Conservation (phyloP, 1,140 invertebrate genomes). For the Octopus sinensis region DNA sequence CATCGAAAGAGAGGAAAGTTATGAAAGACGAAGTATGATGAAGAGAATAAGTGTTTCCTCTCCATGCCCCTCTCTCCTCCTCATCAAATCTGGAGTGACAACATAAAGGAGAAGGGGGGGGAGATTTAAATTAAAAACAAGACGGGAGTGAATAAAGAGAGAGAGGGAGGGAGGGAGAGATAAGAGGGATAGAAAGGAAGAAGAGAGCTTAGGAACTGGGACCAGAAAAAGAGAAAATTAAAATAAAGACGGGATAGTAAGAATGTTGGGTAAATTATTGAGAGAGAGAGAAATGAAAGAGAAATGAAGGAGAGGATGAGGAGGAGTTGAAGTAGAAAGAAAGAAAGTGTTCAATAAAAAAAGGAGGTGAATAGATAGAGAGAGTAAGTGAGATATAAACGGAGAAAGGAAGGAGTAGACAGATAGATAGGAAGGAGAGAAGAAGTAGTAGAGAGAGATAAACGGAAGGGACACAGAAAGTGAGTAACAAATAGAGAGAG, state of each 20-base stretch:
- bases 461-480: not conserved
- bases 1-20: too few species aligned
- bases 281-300: not conserved
- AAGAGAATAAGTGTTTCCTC: too few species aligned
- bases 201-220: not conserved
- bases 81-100: not conserved
- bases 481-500: not conserved
- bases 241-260: not conserved
- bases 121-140: not conserved
- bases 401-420: not conserved
- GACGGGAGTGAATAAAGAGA: not conserved
- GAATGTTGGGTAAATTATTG: not conserved
- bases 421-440: not conserved
- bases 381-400: not conserved
- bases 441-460: not conserved
- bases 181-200: not conserved
- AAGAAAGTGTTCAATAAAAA: not conserved
- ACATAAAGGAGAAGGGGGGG: not conserved
- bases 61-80: too few species aligned
- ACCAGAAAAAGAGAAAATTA: not conserved
- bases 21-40: too few species aligned
- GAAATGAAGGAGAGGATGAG: not conserved
- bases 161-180: not conserved
- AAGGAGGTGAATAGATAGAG: not conserved
- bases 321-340: not conserved